Evolutionary conservation across 2,113 vertebrate species (phyloP).

Genomic region (cattle (Bos taurus)): ARS-UCD2.0 NC_037347.1:50713001-50713500

Average conservation of each 20-base stretch:
- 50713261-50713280: not conserved
- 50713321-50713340: not conserved
- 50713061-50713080: too few species aligned
- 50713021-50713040: too few species aligned
- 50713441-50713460: not conserved
- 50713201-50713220: too few species aligned
- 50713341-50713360: not conserved
- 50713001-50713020: too few species aligned
- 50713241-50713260: not conserved
- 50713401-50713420: not conserved
- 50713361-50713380: not conserved
- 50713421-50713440: not conserved
- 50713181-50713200: too few species aligned
- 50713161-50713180: too few species aligned
- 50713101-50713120: too few species aligned
- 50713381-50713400: not conserved
- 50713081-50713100: too few species aligned
- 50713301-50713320: not conserved
- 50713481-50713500: not conserved
- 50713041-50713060: too few species aligned
- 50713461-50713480: not conserved
- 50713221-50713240: too few species aligned
- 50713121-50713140: too few species aligned
- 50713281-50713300: not conserved
- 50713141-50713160: too few species aligned